Conservation (phyloP, 1,140 invertebrate genomes). For the Nasonia vitripennis region DNA sequence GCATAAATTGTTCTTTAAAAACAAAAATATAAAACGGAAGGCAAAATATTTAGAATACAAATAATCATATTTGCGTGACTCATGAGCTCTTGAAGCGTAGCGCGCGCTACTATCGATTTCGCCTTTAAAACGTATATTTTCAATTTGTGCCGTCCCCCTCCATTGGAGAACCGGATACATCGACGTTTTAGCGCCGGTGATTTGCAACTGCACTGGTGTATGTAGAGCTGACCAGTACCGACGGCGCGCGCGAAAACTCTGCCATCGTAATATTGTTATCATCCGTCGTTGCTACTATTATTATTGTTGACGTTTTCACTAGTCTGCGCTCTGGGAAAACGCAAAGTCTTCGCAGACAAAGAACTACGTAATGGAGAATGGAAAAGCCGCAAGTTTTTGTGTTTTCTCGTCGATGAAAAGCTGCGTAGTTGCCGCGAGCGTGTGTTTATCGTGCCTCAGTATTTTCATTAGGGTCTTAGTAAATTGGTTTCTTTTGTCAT, state of each 20-base stretch:
- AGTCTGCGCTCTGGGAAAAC: not conserved
- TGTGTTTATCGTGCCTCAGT: not conserved
- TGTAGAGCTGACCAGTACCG: not conserved
- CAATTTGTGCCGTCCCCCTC: conserved; percentile 29
- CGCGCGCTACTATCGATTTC: conserved; percentile 44
- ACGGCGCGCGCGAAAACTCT: not conserved
- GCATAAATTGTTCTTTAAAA: not conserved
- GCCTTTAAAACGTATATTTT: conserved; percentile 48
- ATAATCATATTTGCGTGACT: conserved; percentile 47
- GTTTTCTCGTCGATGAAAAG: not conserved
- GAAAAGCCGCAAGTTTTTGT: not conserved
- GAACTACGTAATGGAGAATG: not conserved
- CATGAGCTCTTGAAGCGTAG: conserved; percentile 38
- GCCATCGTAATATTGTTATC: conserved; percentile 14
- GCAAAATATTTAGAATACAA: conserved; percentile 17
- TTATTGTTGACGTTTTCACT: not conserved
- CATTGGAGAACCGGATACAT: conserved; percentile 30
- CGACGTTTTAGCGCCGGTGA: conserved; percentile 29
- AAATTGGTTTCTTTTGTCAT: not conserved
- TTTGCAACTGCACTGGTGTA: conserved; percentile 25
- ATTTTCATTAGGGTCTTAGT: too few species aligned
- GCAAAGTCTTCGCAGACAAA: not conserved
- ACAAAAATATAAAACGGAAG: not conserved
- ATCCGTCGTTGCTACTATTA: not conserved
- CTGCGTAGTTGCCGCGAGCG: not conserved